Evolutionary conservation across 1,140 invertebrate genomes (phyloP), one percentile per base, ranked within the genome.

Genomic region (Melipona quadrifasciata): DNA sequence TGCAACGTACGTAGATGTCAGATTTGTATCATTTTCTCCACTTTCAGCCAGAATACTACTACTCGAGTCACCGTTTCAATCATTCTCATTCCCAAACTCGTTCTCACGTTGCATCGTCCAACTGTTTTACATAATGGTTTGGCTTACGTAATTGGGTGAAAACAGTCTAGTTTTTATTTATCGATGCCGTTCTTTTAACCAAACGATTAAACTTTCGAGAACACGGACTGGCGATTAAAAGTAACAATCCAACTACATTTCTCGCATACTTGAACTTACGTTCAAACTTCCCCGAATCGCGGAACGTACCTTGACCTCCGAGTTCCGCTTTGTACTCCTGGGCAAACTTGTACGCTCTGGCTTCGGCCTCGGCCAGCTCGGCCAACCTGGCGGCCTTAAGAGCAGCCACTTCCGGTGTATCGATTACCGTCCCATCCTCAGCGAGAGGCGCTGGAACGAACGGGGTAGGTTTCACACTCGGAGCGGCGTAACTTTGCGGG

Each of bases 361-460:
- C 94, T 86, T 95, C 94, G 70, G 93, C 93, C 19, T 94, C 94
- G 47, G 94, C 94, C 12, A 95, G 89, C 80, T 95, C 94, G 17
- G 91, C 91, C 16, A 95, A 80, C 70, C 94, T 89, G 47, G 92
- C 92, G 31, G 94, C 93, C 82, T 95, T 95, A 51, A 95, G 94
- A 17, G 95, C 95, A 17, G 96, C 96, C 87, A 95, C 95, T 91
- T 95, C 96, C 67, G 96, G 96, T 14, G 96, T 96, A 93, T 97
- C 96, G 27, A 96, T 91, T 31, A 95, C 94, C 57, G 93, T 95
- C 0, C 95, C 95, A 88, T 96, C 95, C 58, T 96, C 95, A 34
- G 95, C 96, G 14, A 96, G 93, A 0, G 96, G 96, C 47, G 96
- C 96, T 47, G 96, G 96, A 4, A 92, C 81, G 71, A 94, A 95